Evolutionary conservation across 2,797 vertebrate genomes (phyloP).

Genomic region (Onychomys arenicola): DNA sequence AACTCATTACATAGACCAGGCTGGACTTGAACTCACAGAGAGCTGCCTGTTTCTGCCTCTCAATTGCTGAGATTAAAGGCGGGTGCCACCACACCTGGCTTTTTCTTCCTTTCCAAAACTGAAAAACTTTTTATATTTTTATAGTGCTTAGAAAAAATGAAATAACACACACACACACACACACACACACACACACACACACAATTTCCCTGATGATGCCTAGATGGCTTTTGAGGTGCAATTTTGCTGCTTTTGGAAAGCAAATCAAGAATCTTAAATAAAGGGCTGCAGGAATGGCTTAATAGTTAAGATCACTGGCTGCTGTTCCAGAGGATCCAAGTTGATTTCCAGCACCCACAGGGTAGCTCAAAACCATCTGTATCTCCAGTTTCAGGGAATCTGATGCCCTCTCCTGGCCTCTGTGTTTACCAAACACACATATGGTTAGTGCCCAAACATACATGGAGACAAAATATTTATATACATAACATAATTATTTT

Average conservation of each 20-base stretch:
- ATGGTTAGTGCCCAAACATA: background rate
- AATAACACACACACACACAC: background rate
- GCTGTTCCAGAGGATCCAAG: background rate
- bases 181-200: background rate
- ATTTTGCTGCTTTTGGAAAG: constrained; percentile 34
- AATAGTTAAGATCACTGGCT: background rate
- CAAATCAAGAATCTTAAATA: constrained; percentile 11
- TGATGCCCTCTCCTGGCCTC: background rate
- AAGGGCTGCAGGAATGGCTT: background rate
- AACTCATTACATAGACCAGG: background rate
- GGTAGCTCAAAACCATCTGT: background rate
- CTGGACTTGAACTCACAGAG: background rate
- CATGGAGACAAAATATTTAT: background rate
- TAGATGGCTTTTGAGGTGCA: background rate
- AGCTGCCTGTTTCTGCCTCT: background rate
- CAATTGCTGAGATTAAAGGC: background rate
- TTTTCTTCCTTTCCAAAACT: constrained; percentile 29
- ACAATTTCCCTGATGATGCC: background rate
- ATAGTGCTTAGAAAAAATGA: background rate
- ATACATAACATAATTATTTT: background rate
- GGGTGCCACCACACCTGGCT: background rate
- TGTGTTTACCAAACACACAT: background rate
- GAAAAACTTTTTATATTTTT: constrained; percentile 8
- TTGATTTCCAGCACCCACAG: background rate
- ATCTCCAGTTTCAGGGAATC: background rate